Conservation (phyloP, 2,888 invertebrate species). For the Eledona agricola region DNA sequence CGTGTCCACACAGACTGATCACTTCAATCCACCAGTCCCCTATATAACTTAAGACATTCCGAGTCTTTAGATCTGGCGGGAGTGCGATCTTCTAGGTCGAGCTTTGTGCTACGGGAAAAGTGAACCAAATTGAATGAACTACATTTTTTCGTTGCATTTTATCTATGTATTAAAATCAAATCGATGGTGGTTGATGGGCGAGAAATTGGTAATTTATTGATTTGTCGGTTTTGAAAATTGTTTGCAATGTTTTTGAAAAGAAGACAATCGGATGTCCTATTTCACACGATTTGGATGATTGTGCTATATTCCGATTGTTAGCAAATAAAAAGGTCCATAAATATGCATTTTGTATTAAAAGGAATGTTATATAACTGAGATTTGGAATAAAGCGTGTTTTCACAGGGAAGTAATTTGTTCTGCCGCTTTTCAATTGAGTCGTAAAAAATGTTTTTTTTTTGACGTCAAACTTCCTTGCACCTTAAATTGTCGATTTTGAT, state of each 20-base stretch:
- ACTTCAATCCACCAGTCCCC: constrained; percentile 37
- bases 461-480: no score
- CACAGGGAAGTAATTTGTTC: constrained; percentile 23
- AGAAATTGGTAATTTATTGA: no score
- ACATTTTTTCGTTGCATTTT: neutral
- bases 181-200: no score
- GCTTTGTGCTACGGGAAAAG: no score
- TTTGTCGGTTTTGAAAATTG: no score
- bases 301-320: constrained; percentile 25
- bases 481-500: no score
- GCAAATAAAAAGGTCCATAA: constrained; percentile 22
- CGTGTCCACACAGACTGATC: constrained; percentile 41
- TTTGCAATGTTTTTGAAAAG: constrained; percentile 47
- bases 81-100: no score
- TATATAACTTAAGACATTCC: constrained; percentile 44
- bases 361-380: constrained; percentile 19
- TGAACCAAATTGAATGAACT: no score
- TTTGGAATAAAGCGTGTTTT: constrained; percentile 18
- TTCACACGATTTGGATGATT: constrained; percentile 44
- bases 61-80: constrained; percentile 39
- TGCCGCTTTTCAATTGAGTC: no score
- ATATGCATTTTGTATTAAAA: constrained; percentile 23
- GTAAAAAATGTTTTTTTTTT: no score
- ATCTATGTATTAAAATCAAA: no score
- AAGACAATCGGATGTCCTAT: constrained; percentile 38